Conservation (phyloP, 1,140 invertebrate species). For the Hypothenemus hampei region DNA sequence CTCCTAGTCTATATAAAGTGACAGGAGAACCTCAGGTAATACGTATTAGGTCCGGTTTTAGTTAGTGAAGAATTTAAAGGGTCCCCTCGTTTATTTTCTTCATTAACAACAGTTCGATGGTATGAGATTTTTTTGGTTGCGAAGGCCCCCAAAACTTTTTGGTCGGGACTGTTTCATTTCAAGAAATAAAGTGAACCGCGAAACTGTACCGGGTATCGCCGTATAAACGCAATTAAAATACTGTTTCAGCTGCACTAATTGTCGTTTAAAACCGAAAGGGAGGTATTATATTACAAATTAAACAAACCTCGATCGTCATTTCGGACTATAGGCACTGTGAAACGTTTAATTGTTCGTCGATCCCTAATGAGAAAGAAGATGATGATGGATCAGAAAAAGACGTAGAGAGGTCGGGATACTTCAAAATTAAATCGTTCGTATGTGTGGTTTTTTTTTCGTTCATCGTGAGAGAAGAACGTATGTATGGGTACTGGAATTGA, state of each 20-base stretch:
- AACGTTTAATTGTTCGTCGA: neutral
- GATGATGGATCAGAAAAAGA: no score
- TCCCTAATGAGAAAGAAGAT: conserved; percentile 6
- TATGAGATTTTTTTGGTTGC: conserved; percentile 26
- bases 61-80: conserved; percentile 37
- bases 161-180: conserved; percentile 18
- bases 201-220: conserved; percentile 7
- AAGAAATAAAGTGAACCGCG: conserved; percentile 21
- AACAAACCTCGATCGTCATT: no score
- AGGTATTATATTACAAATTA: conserved; percentile 15
- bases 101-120: conserved; percentile 33
- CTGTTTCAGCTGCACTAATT: conserved; percentile 24
- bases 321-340: neutral
- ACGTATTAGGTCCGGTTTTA: conserved; percentile 35
- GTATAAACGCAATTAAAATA: conserved; percentile 26
- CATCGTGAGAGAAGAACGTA: no score
- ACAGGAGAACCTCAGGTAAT: conserved; percentile 28
- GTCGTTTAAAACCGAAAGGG: conserved; percentile 18
- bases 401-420: no score
- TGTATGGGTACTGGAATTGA: no score
- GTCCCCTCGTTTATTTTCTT: conserved; percentile 35
- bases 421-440: no score
- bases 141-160: conserved; percentile 4
- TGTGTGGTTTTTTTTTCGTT: no score
- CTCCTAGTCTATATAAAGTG: no score